Evolutionary conservation across 2,113 vertebrate species (phyloP).

Genomic region (Apteryx owenii): DNA sequence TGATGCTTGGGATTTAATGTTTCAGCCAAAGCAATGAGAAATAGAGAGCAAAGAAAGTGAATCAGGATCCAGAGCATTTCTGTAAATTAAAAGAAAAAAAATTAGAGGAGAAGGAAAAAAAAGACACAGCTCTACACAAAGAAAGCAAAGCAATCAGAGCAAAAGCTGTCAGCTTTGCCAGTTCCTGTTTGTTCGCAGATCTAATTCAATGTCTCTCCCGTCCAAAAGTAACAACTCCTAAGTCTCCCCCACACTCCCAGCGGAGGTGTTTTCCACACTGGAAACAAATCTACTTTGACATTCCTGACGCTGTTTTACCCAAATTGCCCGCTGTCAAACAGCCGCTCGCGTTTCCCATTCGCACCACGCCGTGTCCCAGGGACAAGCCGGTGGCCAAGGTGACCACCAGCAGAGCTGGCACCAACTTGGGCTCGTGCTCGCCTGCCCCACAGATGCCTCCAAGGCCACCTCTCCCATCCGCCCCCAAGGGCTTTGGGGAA

Average conservation of each 20-base stretch:
- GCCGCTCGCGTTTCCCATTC: fast-evolving
- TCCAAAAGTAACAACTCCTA: conserved; percentile 47
- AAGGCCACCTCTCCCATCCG: neutral
- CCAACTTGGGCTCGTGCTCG: fast-evolving
- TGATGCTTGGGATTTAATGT: conserved; percentile 41
- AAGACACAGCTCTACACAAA: neutral
- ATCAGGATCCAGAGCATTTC: conserved; percentile 43
- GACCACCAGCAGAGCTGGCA: neutral
- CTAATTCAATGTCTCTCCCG: conserved; percentile 3
- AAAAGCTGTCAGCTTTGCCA: conserved; percentile 52
- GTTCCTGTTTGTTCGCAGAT: conserved; percentile 20
- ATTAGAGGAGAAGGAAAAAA: neutral
- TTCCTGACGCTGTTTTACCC: neutral
- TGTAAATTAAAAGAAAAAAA: conserved; percentile 47
- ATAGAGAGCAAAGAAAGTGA: conserved; percentile 35
- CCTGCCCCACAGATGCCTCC: fast-evolving
- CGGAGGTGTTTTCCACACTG: conserved; percentile 20
- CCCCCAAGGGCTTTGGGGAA: neutral
- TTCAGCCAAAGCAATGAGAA: conserved; percentile 66
- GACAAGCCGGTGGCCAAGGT: neutral
- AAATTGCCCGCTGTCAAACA: neutral
- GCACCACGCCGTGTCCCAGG: fast-evolving
- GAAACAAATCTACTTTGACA: conserved; percentile 44
- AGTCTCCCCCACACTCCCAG: neutral
- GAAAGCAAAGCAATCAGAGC: conserved; percentile 42